Percentiles rank a stretch among this genome's conserved stretches.
phyloP scores from a whole-genome alignment of 2,113 vertebrate genomes.

The Pangasianodon gigas region DNA sequence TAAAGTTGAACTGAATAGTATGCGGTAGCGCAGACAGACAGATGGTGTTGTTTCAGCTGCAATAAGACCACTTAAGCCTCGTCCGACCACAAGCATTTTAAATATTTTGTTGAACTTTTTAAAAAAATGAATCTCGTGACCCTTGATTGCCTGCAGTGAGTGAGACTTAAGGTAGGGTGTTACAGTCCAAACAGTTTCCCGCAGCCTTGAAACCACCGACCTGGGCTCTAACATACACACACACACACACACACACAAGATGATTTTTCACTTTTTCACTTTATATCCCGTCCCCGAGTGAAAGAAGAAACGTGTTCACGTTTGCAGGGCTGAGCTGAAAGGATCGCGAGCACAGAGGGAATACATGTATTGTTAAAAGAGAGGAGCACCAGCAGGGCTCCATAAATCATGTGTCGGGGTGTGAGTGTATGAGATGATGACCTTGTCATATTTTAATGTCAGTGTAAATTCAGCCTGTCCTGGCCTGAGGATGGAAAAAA shows the following conservation, averaged over 20 bases:
- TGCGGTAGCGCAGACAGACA: conserved; percentile 20
- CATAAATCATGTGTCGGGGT: conserved; percentile 55
- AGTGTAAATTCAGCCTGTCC: conserved; percentile 38
- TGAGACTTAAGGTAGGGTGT: not conserved
- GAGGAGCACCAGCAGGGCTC: conserved; percentile 31
- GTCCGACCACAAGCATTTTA: conserved; percentile 20
- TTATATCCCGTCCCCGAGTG: not conserved
- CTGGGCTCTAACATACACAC: not conserved
- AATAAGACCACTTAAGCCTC: conserved; percentile 4
- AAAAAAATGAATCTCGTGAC: not conserved
- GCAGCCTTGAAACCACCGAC: not conserved
- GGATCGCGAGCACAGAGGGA: conserved; percentile 35
- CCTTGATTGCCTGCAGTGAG: not conserved
- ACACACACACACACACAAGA: not conserved
- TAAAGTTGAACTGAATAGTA: not conserved
- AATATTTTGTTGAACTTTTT: not conserved
- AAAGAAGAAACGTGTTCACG: not conserved
- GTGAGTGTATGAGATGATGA: conserved; percentile 56
- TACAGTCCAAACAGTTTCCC: not conserved
- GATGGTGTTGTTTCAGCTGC: conserved; percentile 26
- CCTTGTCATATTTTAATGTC: conserved; percentile 61
- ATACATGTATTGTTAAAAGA: conserved; percentile 48
- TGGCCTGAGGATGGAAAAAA: conserved; percentile 38
- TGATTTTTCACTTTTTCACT: not conserved
- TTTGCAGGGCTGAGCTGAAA: conserved; percentile 26